Evolutionary conservation across 2,888 invertebrate species (phyloP), one percentile per base, ranked within the genome.

Genomic region (Trachelus troglodyta): DNA sequence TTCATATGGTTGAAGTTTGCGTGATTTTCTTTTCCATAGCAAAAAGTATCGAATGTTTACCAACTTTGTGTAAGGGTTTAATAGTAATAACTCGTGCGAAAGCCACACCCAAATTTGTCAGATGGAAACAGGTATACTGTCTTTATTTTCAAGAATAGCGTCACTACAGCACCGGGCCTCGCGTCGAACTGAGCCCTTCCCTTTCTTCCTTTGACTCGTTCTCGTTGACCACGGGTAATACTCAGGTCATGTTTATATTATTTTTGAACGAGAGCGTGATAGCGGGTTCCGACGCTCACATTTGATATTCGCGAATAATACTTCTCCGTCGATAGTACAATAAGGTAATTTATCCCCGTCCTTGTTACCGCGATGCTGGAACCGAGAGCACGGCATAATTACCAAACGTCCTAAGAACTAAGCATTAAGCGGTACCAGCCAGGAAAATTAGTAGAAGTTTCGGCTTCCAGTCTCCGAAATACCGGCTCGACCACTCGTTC

Each of bases 401-500:
- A 56, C 23, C 56, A 15, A 56, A 56, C 56, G 56, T 56, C 9
- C 56, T 56, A 23, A 56, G 23, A 56, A 23, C 56, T 23, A 23
- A 56, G 56, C 56, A 56, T 56, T 56, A 23, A 23, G 56, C 56
- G 23, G 31, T 71, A 71, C 33, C 31, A 31, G 33, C 71, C 71
- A 71, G 31, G 31, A 31, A 34, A 71, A 71, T 71, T 34, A 71
- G 33, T 31, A 34, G 71, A 71, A 71, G 71, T 34, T 71, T 31
- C 31, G 31, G n/a, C 23, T 56, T 56, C 31, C 31, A 71, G 33
- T 71, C 33, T 71, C 71, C 71, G 71, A 33, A 71, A 71, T 34
- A 71, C 71, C 12, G 31, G 12, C 71, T 31, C 68, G 33, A 75
- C 34, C 73, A 69, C 75, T 74, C 37, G 73, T 78, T 74, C 40